These are phyloP conservation scores for Philaenus spumarius DNA, from an alignment of 1,140 invertebrate species.

Conservation along the genomic window DNA sequence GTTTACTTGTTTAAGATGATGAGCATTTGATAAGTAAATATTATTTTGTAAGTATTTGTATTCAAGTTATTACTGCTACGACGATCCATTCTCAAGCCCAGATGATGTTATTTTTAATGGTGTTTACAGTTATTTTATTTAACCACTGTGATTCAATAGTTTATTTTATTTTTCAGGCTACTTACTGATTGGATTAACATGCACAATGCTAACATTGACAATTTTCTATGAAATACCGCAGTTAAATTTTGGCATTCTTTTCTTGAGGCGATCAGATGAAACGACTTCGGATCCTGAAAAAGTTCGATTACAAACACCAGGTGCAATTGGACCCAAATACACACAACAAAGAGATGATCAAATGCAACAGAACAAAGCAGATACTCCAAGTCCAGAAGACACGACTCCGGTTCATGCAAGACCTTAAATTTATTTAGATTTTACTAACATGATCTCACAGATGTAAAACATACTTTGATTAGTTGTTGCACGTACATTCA, in stretches of 20 bases:
- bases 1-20: no score
- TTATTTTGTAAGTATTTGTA: no score
- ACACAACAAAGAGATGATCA: conserved; percentile 35
- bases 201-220: conserved; percentile 73
- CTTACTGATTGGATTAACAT: conserved; percentile 68
- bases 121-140: no score
- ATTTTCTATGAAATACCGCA: conserved; percentile 84
- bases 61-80: no score
- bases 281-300: conserved; percentile 50
- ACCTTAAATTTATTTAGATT: conserved; percentile 23
- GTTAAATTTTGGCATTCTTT: conserved; percentile 70
- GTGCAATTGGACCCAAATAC: conserved; percentile 39
- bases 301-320: conserved; percentile 47
- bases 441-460: no score
- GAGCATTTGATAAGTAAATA: no score
- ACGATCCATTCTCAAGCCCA: no score
- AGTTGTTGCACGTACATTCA: no score
- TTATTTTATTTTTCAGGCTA: conserved; percentile 65
- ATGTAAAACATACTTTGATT: no score
- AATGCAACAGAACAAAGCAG: conserved; percentile 45
- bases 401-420: conserved; percentile 52
- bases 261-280: conserved; percentile 59
- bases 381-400: conserved; percentile 57
- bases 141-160: no score
- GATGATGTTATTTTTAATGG: no score